Evolutionary conservation across 2,888 invertebrate species (phyloP), one percentile per base, ranked within the genome.

Genomic region (Stratiomys singularior): DNA sequence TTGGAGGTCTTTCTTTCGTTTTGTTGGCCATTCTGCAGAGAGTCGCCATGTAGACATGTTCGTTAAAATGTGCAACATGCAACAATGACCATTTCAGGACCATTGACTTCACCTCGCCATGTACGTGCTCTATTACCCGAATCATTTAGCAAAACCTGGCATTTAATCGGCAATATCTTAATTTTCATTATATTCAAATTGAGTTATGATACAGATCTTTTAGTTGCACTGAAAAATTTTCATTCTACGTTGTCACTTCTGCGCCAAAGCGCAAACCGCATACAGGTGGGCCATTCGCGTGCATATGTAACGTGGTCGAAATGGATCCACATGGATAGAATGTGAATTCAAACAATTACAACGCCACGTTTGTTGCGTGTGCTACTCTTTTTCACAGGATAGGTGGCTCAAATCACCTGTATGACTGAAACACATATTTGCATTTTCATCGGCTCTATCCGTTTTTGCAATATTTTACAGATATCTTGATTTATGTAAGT

Each of bases 171-270:
- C 71, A 72, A 72, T 72, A 72, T 72, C 71, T 72, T 72, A 72
- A 72, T 72, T 72, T 72, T 56, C 71, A 72, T 72, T 72, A 72
- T 72, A 72, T 72, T 72, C 71, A 72, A 72, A 72, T 72, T 72
- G 46, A 72, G 28, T 56, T 56, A 9, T n/a, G 71, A 72, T 72
- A 72, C 27, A 28, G 25, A 72, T 72, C 71, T 72, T 52, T 11
- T 30, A 21, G 21, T 2, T 37, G 15, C 56, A 25, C 1, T 27
- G 52, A 9, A 52, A n/a, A 52, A 13, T 37, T 37, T 52, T 52
- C 52, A 52, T 52, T 13, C n/a, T 9, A 13, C 52, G 52, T 13
- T 52, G 52, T 52, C 52, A 52, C 18, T 72, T 23, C 46, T 21
- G 11, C 21, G 11, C 15, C 18, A 25, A 21, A 23, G 25, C 9